phyloP scores from a whole-genome alignment of 2,888 invertebrate species.

The Lepas anatifera region DNA sequence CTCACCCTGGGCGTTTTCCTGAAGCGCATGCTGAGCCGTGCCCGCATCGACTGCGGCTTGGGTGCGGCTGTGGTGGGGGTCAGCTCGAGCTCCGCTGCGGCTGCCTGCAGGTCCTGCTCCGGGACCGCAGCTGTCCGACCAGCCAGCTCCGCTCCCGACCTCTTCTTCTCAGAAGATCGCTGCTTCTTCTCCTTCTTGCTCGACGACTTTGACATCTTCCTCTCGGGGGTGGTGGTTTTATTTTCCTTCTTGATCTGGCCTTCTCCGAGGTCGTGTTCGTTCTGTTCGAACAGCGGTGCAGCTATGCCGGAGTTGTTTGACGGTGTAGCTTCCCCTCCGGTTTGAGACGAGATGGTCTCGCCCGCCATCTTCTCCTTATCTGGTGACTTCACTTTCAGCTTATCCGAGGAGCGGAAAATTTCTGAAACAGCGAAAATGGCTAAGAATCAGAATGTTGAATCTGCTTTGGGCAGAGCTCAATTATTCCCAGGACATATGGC shows the following conservation, averaged over 20 bases:
- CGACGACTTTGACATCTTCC: too few relatives aligned
- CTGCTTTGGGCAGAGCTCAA: too few relatives aligned
- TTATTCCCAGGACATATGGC: too few relatives aligned
- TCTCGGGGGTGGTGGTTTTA: too few relatives aligned
- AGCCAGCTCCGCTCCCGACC: background rate
- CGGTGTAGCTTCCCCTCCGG: too few relatives aligned
- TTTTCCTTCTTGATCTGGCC: too few relatives aligned
- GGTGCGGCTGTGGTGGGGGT: background rate
- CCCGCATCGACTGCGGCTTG: background rate
- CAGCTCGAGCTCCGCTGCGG: too few relatives aligned
- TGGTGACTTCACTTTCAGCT: background rate
- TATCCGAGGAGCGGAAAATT: background rate
- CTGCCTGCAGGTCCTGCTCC: background rate
- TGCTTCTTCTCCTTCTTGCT: background rate
- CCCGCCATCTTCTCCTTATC: too few relatives aligned
- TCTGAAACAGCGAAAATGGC: background rate
- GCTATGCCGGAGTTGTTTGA: background rate
- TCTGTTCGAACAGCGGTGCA: background rate
- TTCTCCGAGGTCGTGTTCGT: too few relatives aligned
- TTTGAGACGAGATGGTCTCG: too few relatives aligned
- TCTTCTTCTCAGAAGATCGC: background rate
- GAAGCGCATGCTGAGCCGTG: background rate
- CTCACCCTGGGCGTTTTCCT: background rate
- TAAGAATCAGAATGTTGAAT: too few relatives aligned
- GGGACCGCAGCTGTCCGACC: too few relatives aligned